Base-by-base conservation (phyloP, 2,888 invertebrate species). In the Vannuccia rotundouncinata region DNA sequence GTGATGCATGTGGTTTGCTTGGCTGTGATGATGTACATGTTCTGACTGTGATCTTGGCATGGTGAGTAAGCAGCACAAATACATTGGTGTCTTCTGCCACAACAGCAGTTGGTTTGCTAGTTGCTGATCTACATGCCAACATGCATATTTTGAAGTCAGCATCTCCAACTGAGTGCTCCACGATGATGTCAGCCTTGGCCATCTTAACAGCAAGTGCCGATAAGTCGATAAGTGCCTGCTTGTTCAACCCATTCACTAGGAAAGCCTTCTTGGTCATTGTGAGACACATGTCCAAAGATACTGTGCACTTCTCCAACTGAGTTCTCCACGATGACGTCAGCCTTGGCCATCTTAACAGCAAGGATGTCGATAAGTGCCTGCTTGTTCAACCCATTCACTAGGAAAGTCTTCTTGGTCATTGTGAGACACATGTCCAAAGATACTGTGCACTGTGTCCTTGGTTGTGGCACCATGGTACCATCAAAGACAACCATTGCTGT, bases 11-110 rank as follows among this genome's bases (percentile, higher is more conserved):
- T 66, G 66, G 66, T 66, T 66, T 66, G 66, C 66, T 45, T 45
- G 45, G 45, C 45, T 45, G 45, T 45, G 45, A 45, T 17, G 45
- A 45, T 45, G 45, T 45, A 66, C 5, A 66, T 66, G 66, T 66
- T 66, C 66, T 66, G 66, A 66, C 66, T 66, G 66, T 66, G 66
- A 66, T 66, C 13, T 66, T 27, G 66, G 66, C 66, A 66, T 66
- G 66, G 66, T 66, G 66, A 66, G 66, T 66, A 66, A 66, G 66
- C 66, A 66, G 66, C 66, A 66, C 66, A 66, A 66, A 66, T 66
- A 66, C 66, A 66, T 66, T 27, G 66, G 66, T 66, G 66, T 66
- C 66, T 66, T 66, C 66, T 66, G 66, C 66, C 66, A 66, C 66
- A 66, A 66, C 66, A 66, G 66, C 66, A 66, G 66, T 66, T 66